phyloP scores from a whole-genome alignment of 2,888 invertebrate species.

The Meteorus cinctellus region DNA sequence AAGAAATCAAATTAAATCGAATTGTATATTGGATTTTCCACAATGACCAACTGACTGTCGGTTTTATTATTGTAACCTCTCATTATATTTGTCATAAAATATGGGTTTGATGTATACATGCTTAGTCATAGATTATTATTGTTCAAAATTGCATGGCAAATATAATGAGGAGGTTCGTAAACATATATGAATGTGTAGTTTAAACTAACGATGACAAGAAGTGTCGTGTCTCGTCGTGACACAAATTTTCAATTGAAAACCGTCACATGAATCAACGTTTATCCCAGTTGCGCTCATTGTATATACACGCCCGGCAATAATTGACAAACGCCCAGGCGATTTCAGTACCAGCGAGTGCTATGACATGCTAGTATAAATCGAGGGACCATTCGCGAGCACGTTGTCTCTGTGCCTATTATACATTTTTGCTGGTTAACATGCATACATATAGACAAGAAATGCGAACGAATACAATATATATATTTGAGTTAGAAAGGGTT shows the following conservation, averaged over 20 bases:
- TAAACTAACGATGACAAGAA: constrained; percentile 33
- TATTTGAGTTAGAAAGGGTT: constrained; percentile 15
- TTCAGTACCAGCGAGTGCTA: constrained; percentile 54
- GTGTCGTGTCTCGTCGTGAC: constrained; percentile 38
- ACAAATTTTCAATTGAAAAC: constrained; percentile 40
- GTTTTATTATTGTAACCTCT: background rate
- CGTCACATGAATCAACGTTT: constrained; percentile 37
- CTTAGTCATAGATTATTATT: constrained; percentile 4
- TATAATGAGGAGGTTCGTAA: background rate
- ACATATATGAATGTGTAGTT: constrained; percentile 13
- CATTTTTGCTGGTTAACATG: constrained; percentile 47
- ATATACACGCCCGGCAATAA: constrained; percentile 44
- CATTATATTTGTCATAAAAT: background rate
- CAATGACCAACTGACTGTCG: background rate
- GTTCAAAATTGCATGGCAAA: constrained; percentile 15
- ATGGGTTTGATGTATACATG: background rate
- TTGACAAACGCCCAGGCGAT: constrained; percentile 51
- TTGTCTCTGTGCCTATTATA: constrained; percentile 66
- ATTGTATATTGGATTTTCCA: too few species aligned
- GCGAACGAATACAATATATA: constrained; percentile 26
- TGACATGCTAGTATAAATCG: constrained; percentile 42
- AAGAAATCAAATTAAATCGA: too few species aligned
- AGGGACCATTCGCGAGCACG: constrained; percentile 57
- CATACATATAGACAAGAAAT: constrained; percentile 11
- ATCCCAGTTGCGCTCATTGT: constrained; percentile 30